Evolutionary conservation across 2,797 vertebrate species (phyloP), one percentile per base, ranked within the genome.

Genomic region (Moxostoma hubbsi): DNA sequence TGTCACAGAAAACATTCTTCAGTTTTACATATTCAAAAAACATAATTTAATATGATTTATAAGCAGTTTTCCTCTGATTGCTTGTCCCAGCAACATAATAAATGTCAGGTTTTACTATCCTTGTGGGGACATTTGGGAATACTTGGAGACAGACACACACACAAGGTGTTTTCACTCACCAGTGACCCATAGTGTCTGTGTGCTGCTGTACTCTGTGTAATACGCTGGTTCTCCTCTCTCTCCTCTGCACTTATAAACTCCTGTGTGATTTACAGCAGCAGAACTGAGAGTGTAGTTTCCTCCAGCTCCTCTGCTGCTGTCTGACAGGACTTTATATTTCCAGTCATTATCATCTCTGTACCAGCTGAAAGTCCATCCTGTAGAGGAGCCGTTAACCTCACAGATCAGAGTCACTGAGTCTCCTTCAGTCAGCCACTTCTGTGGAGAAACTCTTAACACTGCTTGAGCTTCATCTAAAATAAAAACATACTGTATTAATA

Each of bases 221-320:
- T 10, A 54, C 11, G 67, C 72, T 8, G 82, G 80, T 1, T 83
- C 46, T 85, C 86, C 85, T 88, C 87, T 87, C 71, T 73, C 80
- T 6, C 84, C 87, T 74, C 61, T 80, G 73, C 89, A 90, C 50
- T 10, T 5, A 73, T 85, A 89, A 76, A 82, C 71, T 78, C 80
- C 79, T 63, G 86, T 86, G 66, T 77, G 61, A 12, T 59, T 82
- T 11, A 63, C 68, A 46, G 73, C 84, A 62, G 61, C 15, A 11
- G 88, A 36, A 43, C 72, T 79, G 75, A 73, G 77, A 67, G n/a
- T 57, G 63, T 55, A 83, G 72, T 61, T 5, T 46, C 80, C 57
- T 71, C 70, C 79, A 64, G 84, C 82, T 53, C 81, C 77, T 2
- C 7, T 59, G n/a, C 0, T 65, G 61, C 75, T 85, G 43, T 64